A percentile compares a stretch with the other conserved stretches of the same genome.
phyloP scores from a whole-genome alignment of 1,140 invertebrate species.

The Anastrepha obliqua region DNA sequence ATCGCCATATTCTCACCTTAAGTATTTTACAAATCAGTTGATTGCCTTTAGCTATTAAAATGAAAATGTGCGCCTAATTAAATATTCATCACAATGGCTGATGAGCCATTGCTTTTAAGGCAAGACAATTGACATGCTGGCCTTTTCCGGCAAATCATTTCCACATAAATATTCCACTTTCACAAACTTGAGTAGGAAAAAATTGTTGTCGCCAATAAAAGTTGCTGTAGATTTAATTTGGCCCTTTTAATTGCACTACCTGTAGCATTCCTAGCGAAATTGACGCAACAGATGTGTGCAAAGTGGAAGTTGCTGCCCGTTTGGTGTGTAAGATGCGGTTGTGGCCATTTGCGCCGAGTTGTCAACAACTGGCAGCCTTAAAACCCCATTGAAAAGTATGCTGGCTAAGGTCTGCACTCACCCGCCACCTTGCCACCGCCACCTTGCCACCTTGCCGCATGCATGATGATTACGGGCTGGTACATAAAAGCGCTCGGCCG shows the following conservation, averaged over 20 bases:
- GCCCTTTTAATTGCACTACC: slow-evolving; percentile 40
- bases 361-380: neutral
- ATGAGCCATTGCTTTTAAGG: slow-evolving; percentile 29
- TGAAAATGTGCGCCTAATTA: slow-evolving; percentile 21
- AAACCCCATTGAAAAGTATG: neutral
- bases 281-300: slow-evolving; percentile 31
- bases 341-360: slow-evolving; percentile 23
- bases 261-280: neutral
- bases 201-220: slow-evolving; percentile 42
- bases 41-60: neutral
- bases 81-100: slow-evolving; percentile 46
- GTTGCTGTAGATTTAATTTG: slow-evolving; percentile 50
- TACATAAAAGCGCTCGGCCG: too few relatives aligned
- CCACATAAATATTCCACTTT: slow-evolving; percentile 21
- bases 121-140: slow-evolving; percentile 42
- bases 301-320: neutral
- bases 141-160: slow-evolving; percentile 17
- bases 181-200: neutral
- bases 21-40: neutral
- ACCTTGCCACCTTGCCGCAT: neutral
- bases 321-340: neutral
- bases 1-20: slow-evolving; percentile 41
- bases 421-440: neutral
- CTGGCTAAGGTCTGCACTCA: neutral
- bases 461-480: neutral